Evolutionary conservation across 2,113 vertebrate genomes (phyloP).

Genomic region (Pholis gunnellus): DNA sequence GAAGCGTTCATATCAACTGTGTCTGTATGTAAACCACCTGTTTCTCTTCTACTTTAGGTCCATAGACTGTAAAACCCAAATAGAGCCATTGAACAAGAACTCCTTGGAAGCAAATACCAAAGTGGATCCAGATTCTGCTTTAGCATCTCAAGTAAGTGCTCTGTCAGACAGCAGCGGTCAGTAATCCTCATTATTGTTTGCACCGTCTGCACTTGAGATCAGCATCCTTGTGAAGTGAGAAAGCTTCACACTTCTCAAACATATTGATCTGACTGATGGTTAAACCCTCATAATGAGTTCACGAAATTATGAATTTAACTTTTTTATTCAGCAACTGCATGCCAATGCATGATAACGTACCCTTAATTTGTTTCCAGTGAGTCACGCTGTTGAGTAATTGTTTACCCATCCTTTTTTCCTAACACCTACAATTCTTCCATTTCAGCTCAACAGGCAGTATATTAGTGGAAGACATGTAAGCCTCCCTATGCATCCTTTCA

Average conservation of each 20-base stretch:
- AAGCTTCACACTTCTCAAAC: conserved; percentile 8
- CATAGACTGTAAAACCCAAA: conserved; percentile 89
- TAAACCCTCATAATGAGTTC: conserved; percentile 9
- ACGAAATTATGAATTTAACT: not conserved
- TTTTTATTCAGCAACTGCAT: conserved; percentile 32
- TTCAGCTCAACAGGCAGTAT: conserved; percentile 88
- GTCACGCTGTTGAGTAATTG: conserved; percentile 55
- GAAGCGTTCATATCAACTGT: not conserved
- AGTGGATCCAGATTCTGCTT: conserved; percentile 88
- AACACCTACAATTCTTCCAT: conserved; percentile 84
- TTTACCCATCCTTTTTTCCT: conserved; percentile 72
- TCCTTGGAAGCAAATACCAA: conserved; percentile 87
- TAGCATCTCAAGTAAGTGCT: conserved; percentile 90
- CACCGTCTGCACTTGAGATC: conserved; percentile 27
- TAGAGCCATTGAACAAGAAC: conserved; percentile 87
- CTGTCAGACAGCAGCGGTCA: conserved; percentile 10
- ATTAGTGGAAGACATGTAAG: conserved; percentile 89
- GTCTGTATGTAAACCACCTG: not conserved
- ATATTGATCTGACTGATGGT: conserved; percentile 4
- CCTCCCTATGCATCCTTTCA: conserved; percentile 80
- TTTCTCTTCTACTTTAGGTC: conserved; percentile 82
- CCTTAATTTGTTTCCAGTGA: conserved; percentile 29
- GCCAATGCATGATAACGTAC: conserved; percentile 17
- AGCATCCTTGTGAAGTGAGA: conserved; percentile 33
- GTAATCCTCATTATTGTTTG: conserved; percentile 46